Percentiles rank a stretch among this genome's conserved stretches.
Evolutionary conservation across 2,888 invertebrate genomes (phyloP).

Genomic region (Malthinus seriepunctatus): DNA sequence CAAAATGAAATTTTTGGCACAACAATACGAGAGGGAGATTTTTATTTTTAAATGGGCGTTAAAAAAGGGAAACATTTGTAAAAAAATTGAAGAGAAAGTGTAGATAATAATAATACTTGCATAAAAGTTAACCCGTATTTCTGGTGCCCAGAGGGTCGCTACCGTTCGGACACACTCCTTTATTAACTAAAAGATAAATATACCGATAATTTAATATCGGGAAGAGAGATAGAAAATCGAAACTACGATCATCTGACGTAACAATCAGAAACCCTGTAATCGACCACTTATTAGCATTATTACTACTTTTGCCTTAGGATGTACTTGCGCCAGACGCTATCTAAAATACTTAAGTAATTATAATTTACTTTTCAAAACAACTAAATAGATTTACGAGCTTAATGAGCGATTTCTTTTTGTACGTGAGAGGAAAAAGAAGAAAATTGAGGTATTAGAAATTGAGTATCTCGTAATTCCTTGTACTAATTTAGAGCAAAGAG

Average conservation of each 20-base stretch:
- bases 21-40: no score
- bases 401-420: not conserved
- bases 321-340: slow-evolving; percentile 34
- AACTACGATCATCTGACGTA: slow-evolving; percentile 44
- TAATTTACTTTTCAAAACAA: slow-evolving; percentile 3
- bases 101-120: slow-evolving; percentile 22
- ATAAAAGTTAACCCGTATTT: slow-evolving; percentile 46
- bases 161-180: slow-evolving; percentile 49
- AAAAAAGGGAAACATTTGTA: slow-evolving; percentile 18
- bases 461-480: not conserved
- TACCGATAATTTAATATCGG: slow-evolving; percentile 27
- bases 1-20: no score
- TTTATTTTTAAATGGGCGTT: no score
- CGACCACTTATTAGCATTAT: slow-evolving; percentile 49
- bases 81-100: slow-evolving; percentile 4
- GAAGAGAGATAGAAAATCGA: slow-evolving; percentile 37
- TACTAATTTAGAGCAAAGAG: slow-evolving; percentile 6
- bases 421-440: not conserved
- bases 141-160: slow-evolving; percentile 43
- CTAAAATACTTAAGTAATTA: slow-evolving; percentile 31
- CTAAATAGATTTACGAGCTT: slow-evolving; percentile 1
- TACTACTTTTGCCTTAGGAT: slow-evolving; percentile 40
- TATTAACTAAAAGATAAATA: slow-evolving; percentile 35
- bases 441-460: not conserved
- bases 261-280: slow-evolving; percentile 48